phyloP scores from a whole-genome alignment of 2,113 vertebrate species.

The Polypterus senegalus region DNA sequence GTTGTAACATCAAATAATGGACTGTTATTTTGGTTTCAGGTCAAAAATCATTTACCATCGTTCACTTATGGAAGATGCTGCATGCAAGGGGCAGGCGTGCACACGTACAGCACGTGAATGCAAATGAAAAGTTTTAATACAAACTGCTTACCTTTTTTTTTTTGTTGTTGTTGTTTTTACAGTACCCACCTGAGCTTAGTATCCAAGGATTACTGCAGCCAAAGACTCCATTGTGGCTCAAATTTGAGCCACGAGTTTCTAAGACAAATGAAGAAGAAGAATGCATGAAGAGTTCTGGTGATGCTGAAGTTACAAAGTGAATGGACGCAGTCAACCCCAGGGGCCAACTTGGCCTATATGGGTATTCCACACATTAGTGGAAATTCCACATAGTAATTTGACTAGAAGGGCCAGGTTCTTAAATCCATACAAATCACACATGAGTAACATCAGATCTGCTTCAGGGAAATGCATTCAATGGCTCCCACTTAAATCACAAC shows the following conservation, averaged over 20 bases:
- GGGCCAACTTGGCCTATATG: too few relatives aligned
- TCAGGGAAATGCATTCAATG: too few relatives aligned
- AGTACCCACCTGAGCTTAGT: constrained; percentile 57
- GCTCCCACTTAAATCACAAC: too few relatives aligned
- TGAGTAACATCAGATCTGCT: too few relatives aligned
- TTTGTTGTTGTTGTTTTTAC: background rate
- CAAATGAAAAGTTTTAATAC: background rate
- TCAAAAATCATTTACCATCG: background rate
- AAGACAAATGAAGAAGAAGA: constrained; percentile 18
- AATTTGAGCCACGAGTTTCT: constrained; percentile 39
- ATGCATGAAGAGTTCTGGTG: too few relatives aligned
- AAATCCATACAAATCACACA: too few relatives aligned
- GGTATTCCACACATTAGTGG: too few relatives aligned
- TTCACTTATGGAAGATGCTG: too few relatives aligned
- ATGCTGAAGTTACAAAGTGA: too few relatives aligned
- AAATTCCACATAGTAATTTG: too few relatives aligned
- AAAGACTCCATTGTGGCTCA: constrained; percentile 53
- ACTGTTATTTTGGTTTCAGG: background rate
- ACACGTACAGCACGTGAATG: background rate
- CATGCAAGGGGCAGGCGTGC: background rate
- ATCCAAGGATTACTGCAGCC: constrained; percentile 30
- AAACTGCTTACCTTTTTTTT: background rate
- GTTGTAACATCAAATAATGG: background rate
- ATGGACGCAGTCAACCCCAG: too few relatives aligned
- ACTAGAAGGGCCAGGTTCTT: too few relatives aligned